Conservation (phyloP, 2,797 vertebrate species). For the Microtus obscurus region DNA sequence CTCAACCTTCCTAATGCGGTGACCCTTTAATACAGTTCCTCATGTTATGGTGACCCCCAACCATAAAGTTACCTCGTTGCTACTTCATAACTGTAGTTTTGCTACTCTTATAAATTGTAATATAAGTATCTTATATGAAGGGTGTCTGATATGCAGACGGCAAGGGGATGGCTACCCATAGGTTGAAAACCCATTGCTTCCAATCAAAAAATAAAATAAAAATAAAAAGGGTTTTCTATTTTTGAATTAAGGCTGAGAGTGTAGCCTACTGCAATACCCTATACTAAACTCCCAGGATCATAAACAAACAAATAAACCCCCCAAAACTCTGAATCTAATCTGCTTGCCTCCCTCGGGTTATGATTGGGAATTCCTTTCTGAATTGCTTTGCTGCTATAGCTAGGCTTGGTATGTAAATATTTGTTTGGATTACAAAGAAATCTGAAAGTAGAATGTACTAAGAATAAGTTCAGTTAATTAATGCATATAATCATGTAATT, state of each 20-base stretch:
- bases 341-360: not conserved
- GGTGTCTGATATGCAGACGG: not conserved
- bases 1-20: not conserved
- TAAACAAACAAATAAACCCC: not conserved
- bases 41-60: not conserved
- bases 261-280: not conserved
- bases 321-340: conserved; percentile 30
- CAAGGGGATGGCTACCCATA: not conserved
- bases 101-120: not conserved
- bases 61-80: not conserved
- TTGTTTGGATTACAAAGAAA: conserved; percentile 51
- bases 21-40: not conserved
- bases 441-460: conserved; percentile 24
- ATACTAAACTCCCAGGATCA: not conserved
- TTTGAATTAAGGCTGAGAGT: not conserved
- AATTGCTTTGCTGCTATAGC: conserved; percentile 9
- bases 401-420: not conserved
- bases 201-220: not conserved
- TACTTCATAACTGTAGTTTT: not conserved
- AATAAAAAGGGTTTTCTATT: not conserved
- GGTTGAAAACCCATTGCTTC: not conserved
- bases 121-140: not conserved
- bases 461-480: not conserved
- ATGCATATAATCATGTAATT: not conserved
- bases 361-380: conserved; percentile 8